Evolutionary conservation across 1,140 invertebrate genomes (phyloP), one percentile per base, ranked within the genome.

Genomic region (Zaprionus nigranus): DNA sequence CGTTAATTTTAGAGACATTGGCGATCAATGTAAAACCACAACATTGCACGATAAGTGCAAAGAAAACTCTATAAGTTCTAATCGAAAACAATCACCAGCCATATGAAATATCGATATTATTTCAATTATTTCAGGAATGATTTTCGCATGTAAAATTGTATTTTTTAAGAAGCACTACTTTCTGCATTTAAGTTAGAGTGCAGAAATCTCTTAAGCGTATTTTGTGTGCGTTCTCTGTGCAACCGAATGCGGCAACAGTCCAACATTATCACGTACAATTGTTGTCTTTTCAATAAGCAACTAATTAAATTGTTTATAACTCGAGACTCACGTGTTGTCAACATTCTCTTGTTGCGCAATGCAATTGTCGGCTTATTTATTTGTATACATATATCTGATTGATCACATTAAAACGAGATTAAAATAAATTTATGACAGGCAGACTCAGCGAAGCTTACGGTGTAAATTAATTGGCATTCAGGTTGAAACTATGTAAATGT

Each of bases 301-400:
- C 51, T 40, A 65, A 78, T 69, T 74, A 15, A 72, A 72, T 67
- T 79, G 68, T 77, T 72, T 54, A 77, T 69, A 51, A 60, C 15
- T 73, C 67, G 51, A 3, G 22, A 36, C 61, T 57, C 40, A 38
- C 56, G 59, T 56, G 49, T 49, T 64, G 63, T 36, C 46, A 54
- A 68, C 28, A 51, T 40, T 28, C 40, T 5, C 51, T 40, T 61
- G 12, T 57, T 56, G n/a, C 28, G n/a, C 46, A 51, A 13, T 43
- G n/a, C 40, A 12, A 20, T 49, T 49, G 17, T 49, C 20, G 11
- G 17, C 46, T 22, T 3, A 20, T 49, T 12, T 49, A n/a, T 49
- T 11, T 49, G 1, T 49, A 2, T 3, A 49, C 22, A 5, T 17
- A 49, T 49, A 5, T 24, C 17, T 51, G 40, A 46, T 46, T 46